A percentile compares a stretch with the other conserved stretches of the same genome.
Conservation (phyloP, 2,113 vertebrate genomes). For the Arizona elegans region DNA sequence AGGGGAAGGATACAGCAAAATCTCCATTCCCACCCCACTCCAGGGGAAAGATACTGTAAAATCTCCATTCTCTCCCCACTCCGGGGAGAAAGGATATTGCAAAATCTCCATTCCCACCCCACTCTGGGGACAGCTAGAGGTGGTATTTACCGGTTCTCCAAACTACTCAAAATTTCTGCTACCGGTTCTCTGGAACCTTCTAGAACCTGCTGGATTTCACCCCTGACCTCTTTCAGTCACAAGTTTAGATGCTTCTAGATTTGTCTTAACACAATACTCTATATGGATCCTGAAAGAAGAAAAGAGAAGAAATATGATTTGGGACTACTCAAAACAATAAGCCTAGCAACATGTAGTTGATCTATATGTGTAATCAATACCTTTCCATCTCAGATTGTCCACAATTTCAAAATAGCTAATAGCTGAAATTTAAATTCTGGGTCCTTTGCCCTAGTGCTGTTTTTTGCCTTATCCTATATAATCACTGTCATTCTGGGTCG, state of each 20-base stretch:
- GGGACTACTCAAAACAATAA: neutral
- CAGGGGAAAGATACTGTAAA: too few relatives aligned
- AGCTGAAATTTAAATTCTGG: slow-evolving; percentile 43
- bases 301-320: neutral
- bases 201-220: too few relatives aligned
- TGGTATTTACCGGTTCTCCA: too few relatives aligned
- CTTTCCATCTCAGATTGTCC: neutral
- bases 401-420: slow-evolving; percentile 26
- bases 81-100: too few relatives aligned
- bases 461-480: slow-evolving; percentile 38
- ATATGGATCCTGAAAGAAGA: slow-evolving; percentile 2
- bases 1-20: too few relatives aligned
- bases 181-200: too few relatives aligned
- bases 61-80: too few relatives aligned
- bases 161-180: too few relatives aligned
- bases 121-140: too few relatives aligned
- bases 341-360: slow-evolving; percentile 16
- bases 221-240: neutral
- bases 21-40: too few relatives aligned
- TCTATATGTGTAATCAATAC: slow-evolving; percentile 42
- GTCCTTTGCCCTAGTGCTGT: slow-evolving; percentile 26
- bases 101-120: too few relatives aligned
- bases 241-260: neutral
- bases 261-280: neutral
- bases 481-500: slow-evolving; percentile 42